These are phyloP conservation scores for Macaria liturata DNA, from an alignment of 2,888 invertebrate genomes.

Conservation along the genomic window DNA sequence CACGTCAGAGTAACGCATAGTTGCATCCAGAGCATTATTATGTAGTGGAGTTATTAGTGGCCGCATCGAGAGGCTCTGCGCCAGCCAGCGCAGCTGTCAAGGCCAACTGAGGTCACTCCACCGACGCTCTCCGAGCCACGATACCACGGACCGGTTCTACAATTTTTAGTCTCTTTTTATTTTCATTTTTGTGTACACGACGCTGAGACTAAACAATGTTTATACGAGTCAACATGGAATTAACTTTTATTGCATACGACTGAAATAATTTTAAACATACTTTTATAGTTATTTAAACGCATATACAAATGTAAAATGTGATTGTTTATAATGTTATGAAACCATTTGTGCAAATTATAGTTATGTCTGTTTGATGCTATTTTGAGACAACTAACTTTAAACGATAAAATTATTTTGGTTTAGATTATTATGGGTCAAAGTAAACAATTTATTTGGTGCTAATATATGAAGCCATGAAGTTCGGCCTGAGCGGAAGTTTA, in stretches of 20 bases:
- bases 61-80: slow-evolving; percentile 71
- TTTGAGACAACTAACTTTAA: slow-evolving; percentile 1
- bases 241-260: slow-evolving; percentile 74
- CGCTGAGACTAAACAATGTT: slow-evolving; percentile 82
- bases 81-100: slow-evolving; percentile 79
- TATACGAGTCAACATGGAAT: slow-evolving; percentile 77
- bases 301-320: slow-evolving; percentile 25
- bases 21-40: slow-evolving; percentile 73
- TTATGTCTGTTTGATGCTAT: background rate
- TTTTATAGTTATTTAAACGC: slow-evolving; percentile 38
- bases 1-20: slow-evolving; percentile 66
- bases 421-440: background rate
- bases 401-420: background rate
- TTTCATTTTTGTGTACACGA: slow-evolving; percentile 83
- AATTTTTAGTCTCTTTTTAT: slow-evolving; percentile 82
- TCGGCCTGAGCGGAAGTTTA: slow-evolving; percentile 5
- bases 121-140: slow-evolving; percentile 79
- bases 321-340: slow-evolving; percentile 24
- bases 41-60: slow-evolving; percentile 80
- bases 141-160: slow-evolving; percentile 79
- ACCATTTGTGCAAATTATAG: slow-evolving; percentile 13
- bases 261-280: slow-evolving; percentile 53
- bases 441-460: background rate
- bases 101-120: slow-evolving; percentile 82
- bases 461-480: background rate